A percentile compares a stretch with the other conserved stretches of the same genome.
phyloP scores from a whole-genome alignment of 1,140 invertebrate genomes.

The Brachionus rubens region DNA sequence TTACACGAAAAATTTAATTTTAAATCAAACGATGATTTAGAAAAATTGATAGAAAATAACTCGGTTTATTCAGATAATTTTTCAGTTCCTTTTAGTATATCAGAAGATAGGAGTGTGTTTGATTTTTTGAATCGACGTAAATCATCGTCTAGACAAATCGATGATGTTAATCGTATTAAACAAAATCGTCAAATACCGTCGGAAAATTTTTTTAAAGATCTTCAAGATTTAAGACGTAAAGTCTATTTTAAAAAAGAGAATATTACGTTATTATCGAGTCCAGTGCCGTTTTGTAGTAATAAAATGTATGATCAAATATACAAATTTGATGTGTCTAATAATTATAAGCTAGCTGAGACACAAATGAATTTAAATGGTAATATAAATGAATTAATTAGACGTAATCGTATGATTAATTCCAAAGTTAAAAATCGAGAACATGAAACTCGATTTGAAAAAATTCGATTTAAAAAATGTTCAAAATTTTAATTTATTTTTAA shows the following conservation, averaged over 20 bases:
- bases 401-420: not conserved
- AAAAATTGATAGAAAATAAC: conserved; percentile 12
- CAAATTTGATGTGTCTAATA: not conserved
- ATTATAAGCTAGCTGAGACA: not conserved
- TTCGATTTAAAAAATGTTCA: conserved; percentile 13
- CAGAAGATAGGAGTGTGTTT: not conserved
- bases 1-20: conserved; percentile 6
- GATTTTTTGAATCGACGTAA: conserved; percentile 9
- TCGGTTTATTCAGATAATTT: not conserved
- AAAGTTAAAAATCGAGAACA: not conserved
- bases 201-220: conserved; percentile 7
- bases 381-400: not conserved
- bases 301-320: conserved; percentile 11
- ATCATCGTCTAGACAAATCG: not conserved
- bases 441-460: conserved; percentile 11
- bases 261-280: not conserved
- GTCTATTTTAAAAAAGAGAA: not conserved
- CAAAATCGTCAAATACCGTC: not conserved
- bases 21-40: not conserved
- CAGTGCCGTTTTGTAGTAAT: not conserved
- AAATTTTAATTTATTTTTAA: not conserved
- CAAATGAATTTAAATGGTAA: not conserved
- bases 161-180: not conserved
- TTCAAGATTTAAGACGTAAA: conserved; percentile 14
- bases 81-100: conserved; percentile 7